phyloP scores from a whole-genome alignment of 2,888 invertebrate genomes.

The Tinea trinotella region DNA sequence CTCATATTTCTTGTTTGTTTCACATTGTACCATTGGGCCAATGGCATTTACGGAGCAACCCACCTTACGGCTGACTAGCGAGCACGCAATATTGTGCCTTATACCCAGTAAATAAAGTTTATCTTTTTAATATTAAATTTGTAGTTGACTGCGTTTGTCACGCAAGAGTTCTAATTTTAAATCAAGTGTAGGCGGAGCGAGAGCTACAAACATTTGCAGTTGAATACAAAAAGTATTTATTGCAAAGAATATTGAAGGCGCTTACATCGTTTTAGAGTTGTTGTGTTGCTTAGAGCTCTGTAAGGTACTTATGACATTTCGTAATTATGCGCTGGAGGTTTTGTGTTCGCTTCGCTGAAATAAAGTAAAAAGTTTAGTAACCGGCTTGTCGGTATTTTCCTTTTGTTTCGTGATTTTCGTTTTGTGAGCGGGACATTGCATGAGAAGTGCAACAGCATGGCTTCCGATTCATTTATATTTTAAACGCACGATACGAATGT shows the following conservation, averaged over 20 bases:
- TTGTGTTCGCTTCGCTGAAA: slow-evolving; percentile 48
- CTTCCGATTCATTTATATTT: slow-evolving; percentile 41
- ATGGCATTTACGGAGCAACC: slow-evolving; percentile 68
- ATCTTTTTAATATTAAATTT: slow-evolving; percentile 66
- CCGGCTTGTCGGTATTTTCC: slow-evolving; percentile 67
- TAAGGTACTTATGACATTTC: slow-evolving; percentile 55
- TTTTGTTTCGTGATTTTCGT: slow-evolving; percentile 67
- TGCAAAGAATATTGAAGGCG: slow-evolving; percentile 65
- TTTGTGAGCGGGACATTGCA: slow-evolving; percentile 66
- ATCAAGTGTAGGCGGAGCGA: slow-evolving; percentile 72
- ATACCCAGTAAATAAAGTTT: slow-evolving; percentile 64
- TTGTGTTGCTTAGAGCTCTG: slow-evolving; percentile 54
- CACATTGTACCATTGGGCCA: slow-evolving; percentile 65
- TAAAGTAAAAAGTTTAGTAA: slow-evolving; percentile 69
- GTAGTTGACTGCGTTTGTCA: slow-evolving; percentile 70
- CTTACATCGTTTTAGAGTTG: slow-evolving; percentile 67
- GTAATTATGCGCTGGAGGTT: slow-evolving; percentile 29
- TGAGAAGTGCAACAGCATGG: slow-evolving; percentile 69
- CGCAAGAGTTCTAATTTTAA: slow-evolving; percentile 72
- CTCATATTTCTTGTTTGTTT: slow-evolving; percentile 67
- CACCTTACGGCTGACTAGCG: slow-evolving; percentile 65
- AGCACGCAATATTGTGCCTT: slow-evolving; percentile 63
- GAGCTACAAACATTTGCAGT: slow-evolving; percentile 62
- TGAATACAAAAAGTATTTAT: slow-evolving; percentile 70
- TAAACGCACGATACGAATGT: too few species aligned